phyloP scores from a whole-genome alignment of 1,140 invertebrate genomes.

The Mycetomoellerius zeteki region DNA sequence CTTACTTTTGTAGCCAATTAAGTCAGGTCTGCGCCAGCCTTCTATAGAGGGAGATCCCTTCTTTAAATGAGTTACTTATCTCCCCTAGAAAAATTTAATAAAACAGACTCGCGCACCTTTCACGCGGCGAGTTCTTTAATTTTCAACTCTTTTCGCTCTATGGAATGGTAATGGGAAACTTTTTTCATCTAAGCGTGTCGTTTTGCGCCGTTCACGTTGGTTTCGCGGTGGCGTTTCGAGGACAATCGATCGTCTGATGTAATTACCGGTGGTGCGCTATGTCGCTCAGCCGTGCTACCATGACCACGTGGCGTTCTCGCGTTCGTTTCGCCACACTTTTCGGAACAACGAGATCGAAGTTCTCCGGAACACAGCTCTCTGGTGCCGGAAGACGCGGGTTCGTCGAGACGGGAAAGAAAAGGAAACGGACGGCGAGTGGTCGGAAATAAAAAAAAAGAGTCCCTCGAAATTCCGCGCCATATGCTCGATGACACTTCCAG shows the following conservation, averaged over 20 bases:
- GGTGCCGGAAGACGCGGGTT: background rate
- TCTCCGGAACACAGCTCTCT: background rate
- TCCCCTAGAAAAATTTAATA: conserved; percentile 57
- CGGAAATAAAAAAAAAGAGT: conserved; percentile 71
- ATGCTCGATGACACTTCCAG: conserved; percentile 79
- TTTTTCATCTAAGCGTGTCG: conserved; percentile 48
- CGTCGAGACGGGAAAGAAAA: background rate
- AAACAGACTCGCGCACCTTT: conserved; percentile 29
- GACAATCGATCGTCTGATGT: conserved; percentile 58
- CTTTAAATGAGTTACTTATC: conserved; percentile 42
- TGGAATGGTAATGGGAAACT: conserved; percentile 43
- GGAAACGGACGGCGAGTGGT: conserved; percentile 15
- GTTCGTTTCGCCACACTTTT: conserved; percentile 27
- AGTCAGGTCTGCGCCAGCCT: background rate
- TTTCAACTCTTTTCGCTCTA: conserved; percentile 3
- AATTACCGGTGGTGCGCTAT: conserved; percentile 25
- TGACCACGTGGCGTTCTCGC: conserved; percentile 12
- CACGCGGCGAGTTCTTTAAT: conserved; percentile 16
- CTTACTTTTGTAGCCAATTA: conserved; percentile 34
- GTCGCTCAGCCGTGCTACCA: background rate
- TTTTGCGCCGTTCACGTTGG: conserved; percentile 29
- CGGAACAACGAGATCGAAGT: conserved; percentile 38
- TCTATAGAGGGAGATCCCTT: background rate
- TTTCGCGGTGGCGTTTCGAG: conserved; percentile 27
- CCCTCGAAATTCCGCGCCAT: conserved; percentile 83